Evolutionary conservation across 2,888 invertebrate species (phyloP).

Genomic region (Notocelia uddmanniana): DNA sequence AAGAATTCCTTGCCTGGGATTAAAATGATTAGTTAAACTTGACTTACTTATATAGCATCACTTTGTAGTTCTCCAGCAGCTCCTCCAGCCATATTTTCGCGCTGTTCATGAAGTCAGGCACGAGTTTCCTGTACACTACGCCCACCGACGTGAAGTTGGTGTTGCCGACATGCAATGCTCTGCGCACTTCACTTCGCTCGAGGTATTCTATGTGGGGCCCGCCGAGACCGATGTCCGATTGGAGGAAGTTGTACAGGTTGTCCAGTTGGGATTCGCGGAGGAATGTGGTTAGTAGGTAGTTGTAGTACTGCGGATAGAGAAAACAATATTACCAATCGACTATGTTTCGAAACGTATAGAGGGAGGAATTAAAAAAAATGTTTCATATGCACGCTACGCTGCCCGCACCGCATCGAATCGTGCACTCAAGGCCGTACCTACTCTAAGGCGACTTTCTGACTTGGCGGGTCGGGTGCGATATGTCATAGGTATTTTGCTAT

Average conservation of each 20-base stretch:
- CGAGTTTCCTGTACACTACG: conserved; percentile 80
- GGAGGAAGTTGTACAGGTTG: conserved; percentile 81
- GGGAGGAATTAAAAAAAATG: no score
- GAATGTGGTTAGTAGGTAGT: conserved; percentile 78
- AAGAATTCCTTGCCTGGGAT: no score
- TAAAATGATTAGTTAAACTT: not conserved
- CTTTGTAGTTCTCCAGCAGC: conserved; percentile 82
- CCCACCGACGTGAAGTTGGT: conserved; percentile 81
- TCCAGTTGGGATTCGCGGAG: conserved; percentile 73
- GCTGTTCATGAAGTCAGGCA: conserved; percentile 85
- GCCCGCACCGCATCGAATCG: no score
- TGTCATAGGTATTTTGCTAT: no score
- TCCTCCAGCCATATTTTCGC: conserved; percentile 85
- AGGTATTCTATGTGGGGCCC: conserved; percentile 78
- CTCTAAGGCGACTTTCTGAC: no score
- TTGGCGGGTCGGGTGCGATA: no score
- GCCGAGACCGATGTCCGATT: conserved; percentile 71
- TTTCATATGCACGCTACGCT: no score
- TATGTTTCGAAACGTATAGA: no score
- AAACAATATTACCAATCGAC: not conserved
- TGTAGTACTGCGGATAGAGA: conserved; percentile 76
- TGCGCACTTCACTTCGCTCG: conserved; percentile 73
- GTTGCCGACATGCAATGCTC: conserved; percentile 83
- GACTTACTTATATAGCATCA: conserved; percentile 87
- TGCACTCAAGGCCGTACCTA: no score